Evolutionary conservation across 2,113 vertebrate genomes (phyloP).

Genomic region (Xiphias gladius): DNA sequence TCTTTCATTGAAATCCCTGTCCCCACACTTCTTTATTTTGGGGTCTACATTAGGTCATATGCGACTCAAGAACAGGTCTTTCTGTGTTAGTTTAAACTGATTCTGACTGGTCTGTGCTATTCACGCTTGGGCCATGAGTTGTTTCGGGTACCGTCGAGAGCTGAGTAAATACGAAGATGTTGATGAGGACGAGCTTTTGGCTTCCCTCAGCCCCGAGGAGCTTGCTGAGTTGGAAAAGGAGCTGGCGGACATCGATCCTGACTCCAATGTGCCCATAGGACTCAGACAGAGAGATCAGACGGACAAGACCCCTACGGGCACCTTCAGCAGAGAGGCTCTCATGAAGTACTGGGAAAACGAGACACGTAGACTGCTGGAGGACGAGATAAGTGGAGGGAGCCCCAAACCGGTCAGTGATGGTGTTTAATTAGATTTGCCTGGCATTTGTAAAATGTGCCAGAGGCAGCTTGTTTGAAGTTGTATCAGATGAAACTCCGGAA

Average conservation of each 20-base stretch:
- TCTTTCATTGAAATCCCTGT: constrained; percentile 10
- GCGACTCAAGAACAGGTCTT: constrained; percentile 5
- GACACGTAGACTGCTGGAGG: constrained; percentile 92
- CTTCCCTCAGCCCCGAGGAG: constrained; percentile 94
- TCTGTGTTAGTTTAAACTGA: neutral
- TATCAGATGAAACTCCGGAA: constrained; percentile 1
- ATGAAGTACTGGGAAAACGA: constrained; percentile 98
- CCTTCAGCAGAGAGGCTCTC: constrained; percentile 94
- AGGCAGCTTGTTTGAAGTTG: constrained; percentile 22
- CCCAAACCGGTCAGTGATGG: constrained; percentile 77
- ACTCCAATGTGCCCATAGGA: constrained; percentile 91
- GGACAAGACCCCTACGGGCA: constrained; percentile 94
- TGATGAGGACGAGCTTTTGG: constrained; percentile 97
- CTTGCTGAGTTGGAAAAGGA: constrained; percentile 95
- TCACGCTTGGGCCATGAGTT: constrained; percentile 87
- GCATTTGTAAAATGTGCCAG: constrained; percentile 21
- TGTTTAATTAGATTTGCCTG: constrained; percentile 31
- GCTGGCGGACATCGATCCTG: constrained; percentile 93
- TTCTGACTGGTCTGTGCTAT: neutral
- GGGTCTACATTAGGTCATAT: neutral
- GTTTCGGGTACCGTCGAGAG: constrained; percentile 95
- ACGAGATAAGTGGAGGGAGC: constrained; percentile 85
- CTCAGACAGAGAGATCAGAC: constrained; percentile 96
- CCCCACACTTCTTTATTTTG: neutral
- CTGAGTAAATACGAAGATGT: constrained; percentile 98